Evolutionary conservation across 2,113 vertebrate species (phyloP).

Genomic region (Mesitornis unicolor): DNA sequence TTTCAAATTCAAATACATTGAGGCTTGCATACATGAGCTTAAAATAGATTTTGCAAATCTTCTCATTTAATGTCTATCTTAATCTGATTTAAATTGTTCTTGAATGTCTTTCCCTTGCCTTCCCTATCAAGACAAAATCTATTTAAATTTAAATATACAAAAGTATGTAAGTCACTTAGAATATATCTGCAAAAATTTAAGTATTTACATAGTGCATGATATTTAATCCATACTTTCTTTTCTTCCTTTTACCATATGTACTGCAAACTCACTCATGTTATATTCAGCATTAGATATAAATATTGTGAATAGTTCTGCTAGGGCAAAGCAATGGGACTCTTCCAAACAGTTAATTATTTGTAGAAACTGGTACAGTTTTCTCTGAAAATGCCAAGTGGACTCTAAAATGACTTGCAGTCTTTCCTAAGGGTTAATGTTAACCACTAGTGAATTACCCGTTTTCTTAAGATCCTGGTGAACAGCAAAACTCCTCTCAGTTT

Average conservation of each 20-base stretch:
- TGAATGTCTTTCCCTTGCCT: neutral
- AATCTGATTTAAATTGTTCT: neutral
- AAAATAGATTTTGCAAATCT: constrained; percentile 1
- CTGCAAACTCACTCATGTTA: neutral
- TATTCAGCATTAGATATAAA: neutral
- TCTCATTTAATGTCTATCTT: neutral
- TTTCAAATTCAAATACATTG: neutral
- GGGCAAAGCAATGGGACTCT: neutral
- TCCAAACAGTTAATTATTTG: neutral
- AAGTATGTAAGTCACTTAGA: neutral
- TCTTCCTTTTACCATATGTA: neutral
- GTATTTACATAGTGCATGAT: neutral
- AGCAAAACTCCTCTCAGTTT: neutral
- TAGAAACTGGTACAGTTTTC: neutral
- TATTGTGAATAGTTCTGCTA: neutral
- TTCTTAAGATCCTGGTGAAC: neutral
- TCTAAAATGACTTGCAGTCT: neutral
- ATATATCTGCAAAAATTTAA: neutral
- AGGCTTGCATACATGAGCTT: neutral
- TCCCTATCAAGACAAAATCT: neutral
- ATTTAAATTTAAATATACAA: neutral
- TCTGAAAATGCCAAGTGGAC: neutral
- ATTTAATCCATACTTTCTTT: neutral
- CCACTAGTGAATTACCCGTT: neutral
- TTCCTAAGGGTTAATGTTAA: neutral